Evolutionary conservation across 2,113 vertebrate species (phyloP).

Genomic region (Talpa occidentalis): DNA sequence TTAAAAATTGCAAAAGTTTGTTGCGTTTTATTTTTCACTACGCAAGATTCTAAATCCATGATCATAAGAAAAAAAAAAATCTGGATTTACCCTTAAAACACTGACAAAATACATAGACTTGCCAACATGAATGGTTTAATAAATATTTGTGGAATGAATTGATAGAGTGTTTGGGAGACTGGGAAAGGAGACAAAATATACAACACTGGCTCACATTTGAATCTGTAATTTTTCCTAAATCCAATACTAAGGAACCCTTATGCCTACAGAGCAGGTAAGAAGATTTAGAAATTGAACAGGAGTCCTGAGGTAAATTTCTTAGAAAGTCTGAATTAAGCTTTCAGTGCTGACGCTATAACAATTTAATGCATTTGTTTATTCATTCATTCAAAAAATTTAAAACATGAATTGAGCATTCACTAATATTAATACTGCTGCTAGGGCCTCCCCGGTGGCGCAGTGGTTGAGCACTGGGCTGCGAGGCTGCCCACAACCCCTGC

Average conservation of each 20-base stretch:
- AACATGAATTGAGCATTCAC: not conserved
- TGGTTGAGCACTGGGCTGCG: no score
- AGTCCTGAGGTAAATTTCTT: not conserved
- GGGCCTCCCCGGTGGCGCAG: no score
- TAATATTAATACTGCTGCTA: no score
- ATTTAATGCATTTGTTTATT: not conserved
- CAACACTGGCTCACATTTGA: not conserved
- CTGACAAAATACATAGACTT: not conserved
- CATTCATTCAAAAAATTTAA: not conserved
- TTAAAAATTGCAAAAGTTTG: not conserved
- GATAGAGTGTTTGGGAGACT: not conserved
- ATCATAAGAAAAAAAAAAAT: conserved; percentile 14
- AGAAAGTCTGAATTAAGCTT: not conserved
- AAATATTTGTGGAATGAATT: not conserved
- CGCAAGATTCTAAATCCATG: conserved; percentile 9
- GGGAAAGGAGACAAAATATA: not conserved
- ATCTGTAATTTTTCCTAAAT: conserved; percentile 22
- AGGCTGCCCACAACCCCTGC: no score
- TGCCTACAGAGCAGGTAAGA: not conserved
- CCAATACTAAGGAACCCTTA: not conserved
- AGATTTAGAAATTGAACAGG: not conserved
- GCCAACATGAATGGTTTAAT: not conserved
- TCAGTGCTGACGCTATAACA: not conserved
- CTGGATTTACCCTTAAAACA: not conserved
- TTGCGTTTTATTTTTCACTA: conserved; percentile 3